A percentile compares a stretch with the other conserved stretches of the same genome.
These are phyloP conservation scores for Caenorhabditis latens DNA, from an alignment of 1,140 invertebrate species.

Conservation along the genomic window DNA sequence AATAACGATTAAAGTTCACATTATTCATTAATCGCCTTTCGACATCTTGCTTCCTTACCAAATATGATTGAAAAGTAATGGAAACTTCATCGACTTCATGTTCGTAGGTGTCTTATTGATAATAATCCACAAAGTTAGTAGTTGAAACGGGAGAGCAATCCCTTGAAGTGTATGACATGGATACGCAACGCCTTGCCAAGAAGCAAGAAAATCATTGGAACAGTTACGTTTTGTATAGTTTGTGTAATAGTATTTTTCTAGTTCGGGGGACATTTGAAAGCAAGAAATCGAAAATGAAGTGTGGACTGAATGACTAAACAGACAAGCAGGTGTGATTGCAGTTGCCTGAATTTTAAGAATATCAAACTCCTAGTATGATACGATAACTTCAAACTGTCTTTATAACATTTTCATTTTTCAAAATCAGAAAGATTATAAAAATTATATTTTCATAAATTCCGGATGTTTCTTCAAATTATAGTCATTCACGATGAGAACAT, in stretches of 20 bases:
- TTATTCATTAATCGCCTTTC: too few relatives aligned
- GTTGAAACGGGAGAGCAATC: neutral
- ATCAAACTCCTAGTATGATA: too few relatives aligned
- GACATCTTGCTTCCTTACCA: neutral
- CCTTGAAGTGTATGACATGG: neutral
- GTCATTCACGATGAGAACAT: neutral
- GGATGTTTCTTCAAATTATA: neutral
- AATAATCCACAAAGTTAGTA: neutral
- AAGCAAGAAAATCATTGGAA: neutral
- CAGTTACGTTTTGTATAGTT: neutral
- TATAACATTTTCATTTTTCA: too few relatives aligned
- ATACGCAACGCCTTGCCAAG: neutral
- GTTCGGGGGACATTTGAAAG: too few relatives aligned
- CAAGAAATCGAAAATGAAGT: too few relatives aligned
- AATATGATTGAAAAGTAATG: neutral
- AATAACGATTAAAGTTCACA: neutral
- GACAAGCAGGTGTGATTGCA: too few relatives aligned
- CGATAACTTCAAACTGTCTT: too few relatives aligned
- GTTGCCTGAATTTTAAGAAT: too few relatives aligned
- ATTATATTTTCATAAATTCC: neutral
- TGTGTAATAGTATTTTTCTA: neutral
- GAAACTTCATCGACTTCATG: neutral
- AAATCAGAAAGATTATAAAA: too few relatives aligned
- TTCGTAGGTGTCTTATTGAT: neutral
- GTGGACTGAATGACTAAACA: too few relatives aligned